A percentile compares a stretch with the other conserved stretches of the same genome.
Evolutionary conservation across 2,888 invertebrate genomes (phyloP).

Genomic region (Xylota segnis): DNA sequence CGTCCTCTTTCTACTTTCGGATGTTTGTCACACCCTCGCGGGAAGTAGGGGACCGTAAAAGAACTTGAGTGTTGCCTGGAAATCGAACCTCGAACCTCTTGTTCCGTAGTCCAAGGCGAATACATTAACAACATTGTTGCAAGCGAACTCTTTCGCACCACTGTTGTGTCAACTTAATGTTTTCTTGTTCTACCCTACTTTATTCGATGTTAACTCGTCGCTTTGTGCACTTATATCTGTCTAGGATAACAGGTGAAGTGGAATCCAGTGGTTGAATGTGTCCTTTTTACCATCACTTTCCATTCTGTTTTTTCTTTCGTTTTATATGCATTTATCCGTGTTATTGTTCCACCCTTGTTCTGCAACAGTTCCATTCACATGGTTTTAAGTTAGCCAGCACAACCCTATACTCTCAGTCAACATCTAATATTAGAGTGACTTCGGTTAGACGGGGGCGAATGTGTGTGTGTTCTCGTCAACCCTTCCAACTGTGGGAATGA

Average conservation of each 20-base stretch:
- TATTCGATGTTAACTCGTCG: constrained; percentile 38
- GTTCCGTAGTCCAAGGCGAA: no score
- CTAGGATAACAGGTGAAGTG: constrained; percentile 59
- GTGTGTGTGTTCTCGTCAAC: constrained; percentile 14
- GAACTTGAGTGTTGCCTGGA: no score
- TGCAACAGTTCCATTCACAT: constrained; percentile 31
- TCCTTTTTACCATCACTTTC: neutral
- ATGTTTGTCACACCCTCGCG: no score
- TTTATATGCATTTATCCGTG: constrained; percentile 25
- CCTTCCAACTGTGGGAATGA: constrained; percentile 12
- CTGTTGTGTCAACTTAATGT: constrained; percentile 19
- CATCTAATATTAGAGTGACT: constrained; percentile 28
- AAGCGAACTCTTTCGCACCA: constrained; percentile 9
- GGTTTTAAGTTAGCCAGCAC: constrained; percentile 20
- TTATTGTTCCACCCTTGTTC: constrained; percentile 22
- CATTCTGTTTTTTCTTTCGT: neutral
- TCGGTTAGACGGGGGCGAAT: neutral
- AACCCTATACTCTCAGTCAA: neutral
- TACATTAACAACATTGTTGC: no score
- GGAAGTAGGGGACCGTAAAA: no score
- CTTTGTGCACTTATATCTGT: constrained; percentile 38
- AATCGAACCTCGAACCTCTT: no score
- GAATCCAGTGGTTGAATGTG: constrained; percentile 31
- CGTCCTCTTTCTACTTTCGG: no score
- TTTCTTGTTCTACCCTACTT: constrained; percentile 36